phyloP scores from a whole-genome alignment of 1,140 invertebrate species.

The Dendrolimus punctatus region DNA sequence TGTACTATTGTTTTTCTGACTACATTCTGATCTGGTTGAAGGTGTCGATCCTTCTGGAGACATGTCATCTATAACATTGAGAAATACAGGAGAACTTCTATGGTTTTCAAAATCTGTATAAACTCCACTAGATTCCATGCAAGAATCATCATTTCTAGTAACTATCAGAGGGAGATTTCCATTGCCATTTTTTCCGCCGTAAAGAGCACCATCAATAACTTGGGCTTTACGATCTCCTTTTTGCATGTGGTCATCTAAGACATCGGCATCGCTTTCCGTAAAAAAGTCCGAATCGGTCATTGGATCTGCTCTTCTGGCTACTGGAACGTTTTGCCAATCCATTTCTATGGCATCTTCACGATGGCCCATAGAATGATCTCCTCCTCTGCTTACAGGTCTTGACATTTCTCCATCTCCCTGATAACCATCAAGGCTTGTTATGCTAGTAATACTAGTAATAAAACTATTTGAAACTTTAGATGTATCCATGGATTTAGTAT shows the following conservation, averaged over 20 bases:
- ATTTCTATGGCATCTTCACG: slow-evolving; percentile 65
- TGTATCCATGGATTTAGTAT: slow-evolving; percentile 73
- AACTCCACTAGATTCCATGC: slow-evolving; percentile 89
- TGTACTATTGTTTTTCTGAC: slow-evolving; percentile 48
- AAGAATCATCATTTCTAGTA: slow-evolving; percentile 73
- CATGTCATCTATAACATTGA: slow-evolving; percentile 72
- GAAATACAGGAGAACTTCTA: slow-evolving; percentile 63
- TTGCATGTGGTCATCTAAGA: slow-evolving; percentile 80
- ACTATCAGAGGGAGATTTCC: slow-evolving; percentile 65
- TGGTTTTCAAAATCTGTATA: slow-evolving; percentile 87
- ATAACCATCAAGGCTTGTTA: slow-evolving; percentile 89
- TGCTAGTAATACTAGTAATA: slow-evolving; percentile 87
- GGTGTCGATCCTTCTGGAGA: slow-evolving; percentile 73
- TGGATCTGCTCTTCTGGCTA: slow-evolving; percentile 78
- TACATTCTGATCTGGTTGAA: slow-evolving; percentile 66
- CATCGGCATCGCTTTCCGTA: slow-evolving; percentile 89
- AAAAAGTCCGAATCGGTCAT: slow-evolving; percentile 94
- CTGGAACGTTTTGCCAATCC: slow-evolving; percentile 71
- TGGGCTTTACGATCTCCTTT: slow-evolving; percentile 81
- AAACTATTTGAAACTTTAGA: slow-evolving; percentile 79
- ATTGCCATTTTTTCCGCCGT: slow-evolving; percentile 76
- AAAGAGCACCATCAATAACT: slow-evolving; percentile 88
- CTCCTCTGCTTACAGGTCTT: slow-evolving; percentile 81
- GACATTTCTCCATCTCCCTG: slow-evolving; percentile 90
- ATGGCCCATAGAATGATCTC: slow-evolving; percentile 75